Evolutionary conservation across 1,140 invertebrate species (phyloP).

Genomic region (Phthorimaea operculella): DNA sequence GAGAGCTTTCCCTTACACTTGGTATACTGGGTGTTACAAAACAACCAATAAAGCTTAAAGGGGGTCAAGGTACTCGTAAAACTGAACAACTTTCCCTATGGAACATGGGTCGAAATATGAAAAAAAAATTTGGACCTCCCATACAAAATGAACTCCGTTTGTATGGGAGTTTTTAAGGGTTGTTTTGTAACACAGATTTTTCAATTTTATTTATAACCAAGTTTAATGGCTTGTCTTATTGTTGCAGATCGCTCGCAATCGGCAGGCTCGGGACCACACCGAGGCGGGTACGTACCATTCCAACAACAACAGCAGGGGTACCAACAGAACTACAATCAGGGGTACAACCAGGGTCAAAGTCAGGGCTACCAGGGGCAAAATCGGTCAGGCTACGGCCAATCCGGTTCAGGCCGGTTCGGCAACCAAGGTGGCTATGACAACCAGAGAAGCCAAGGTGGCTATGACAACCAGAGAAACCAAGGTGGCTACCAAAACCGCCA

Average conservation of each 20-base stretch:
- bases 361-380: slow-evolving; percentile 12
- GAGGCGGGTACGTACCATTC: slow-evolving; percentile 39
- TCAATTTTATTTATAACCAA: too few species aligned
- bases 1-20: too few species aligned
- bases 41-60: too few species aligned
- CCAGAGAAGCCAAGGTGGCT: slow-evolving; percentile 17
- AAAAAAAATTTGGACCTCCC: too few species aligned
- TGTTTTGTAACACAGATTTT: too few species aligned
- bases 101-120: too few species aligned
- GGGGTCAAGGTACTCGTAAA: too few species aligned
- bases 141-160: too few species aligned
- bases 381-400: slow-evolving; percentile 14
- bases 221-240: slow-evolving; percentile 11
- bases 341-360: slow-evolving; percentile 9
- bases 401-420: slow-evolving; percentile 1
- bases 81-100: too few species aligned
- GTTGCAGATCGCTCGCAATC: slow-evolving; percentile 45
- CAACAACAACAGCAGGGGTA: neutral
- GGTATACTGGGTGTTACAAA: too few species aligned
- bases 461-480: slow-evolving; percentile 11
- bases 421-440: slow-evolving; percentile 11
- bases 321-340: slow-evolving; percentile 2
- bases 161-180: too few species aligned
- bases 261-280: slow-evolving; percentile 36
- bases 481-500: neutral